Percentiles rank a stretch among this genome's conserved stretches.
phyloP scores from a whole-genome alignment of 2,797 vertebrate genomes.

The Chelonia mydas region DNA sequence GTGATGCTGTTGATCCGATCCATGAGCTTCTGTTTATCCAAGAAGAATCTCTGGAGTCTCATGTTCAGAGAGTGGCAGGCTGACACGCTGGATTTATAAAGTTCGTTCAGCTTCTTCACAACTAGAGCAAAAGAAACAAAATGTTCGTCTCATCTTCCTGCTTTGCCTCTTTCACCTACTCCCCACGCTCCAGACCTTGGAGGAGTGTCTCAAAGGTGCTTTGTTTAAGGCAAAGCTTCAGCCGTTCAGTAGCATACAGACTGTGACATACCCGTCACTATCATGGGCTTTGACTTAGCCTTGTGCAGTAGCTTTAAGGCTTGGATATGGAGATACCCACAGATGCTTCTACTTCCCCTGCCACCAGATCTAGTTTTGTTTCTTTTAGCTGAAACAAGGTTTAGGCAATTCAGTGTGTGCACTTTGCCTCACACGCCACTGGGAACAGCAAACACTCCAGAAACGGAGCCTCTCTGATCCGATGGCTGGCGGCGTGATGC shows the following conservation, averaged over 20 bases:
- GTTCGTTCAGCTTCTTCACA: conserved; percentile 91
- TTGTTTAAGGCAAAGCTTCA: neutral
- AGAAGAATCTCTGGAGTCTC: conserved; percentile 91
- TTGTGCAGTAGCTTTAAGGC: neutral
- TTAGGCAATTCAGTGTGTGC: neutral
- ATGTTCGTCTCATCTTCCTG: neutral
- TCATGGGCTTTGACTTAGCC: neutral
- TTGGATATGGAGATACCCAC: neutral
- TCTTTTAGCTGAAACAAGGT: conserved; percentile 1
- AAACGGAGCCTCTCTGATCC: neutral
- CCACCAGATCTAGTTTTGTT: conserved; percentile 9
- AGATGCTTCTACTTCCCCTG: neutral
- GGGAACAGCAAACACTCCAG: neutral
- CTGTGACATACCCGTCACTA: neutral
- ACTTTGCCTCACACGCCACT: conserved; percentile 15
- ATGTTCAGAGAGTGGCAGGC: conserved; percentile 91
- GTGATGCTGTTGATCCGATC: conserved; percentile 93
- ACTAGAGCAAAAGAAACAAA: conserved; percentile 79
- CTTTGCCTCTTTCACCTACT: neutral
- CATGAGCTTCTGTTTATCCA: conserved; percentile 96
- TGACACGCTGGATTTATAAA: conserved; percentile 93
- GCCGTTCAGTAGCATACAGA: neutral
- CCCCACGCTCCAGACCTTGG: fast-evolving
- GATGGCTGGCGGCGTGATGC: neutral
- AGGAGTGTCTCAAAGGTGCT: fast-evolving